These are phyloP conservation scores for Marasmarcha lunaedactyla DNA, from an alignment of 2,888 invertebrate species.

Conservation along the genomic window DNA sequence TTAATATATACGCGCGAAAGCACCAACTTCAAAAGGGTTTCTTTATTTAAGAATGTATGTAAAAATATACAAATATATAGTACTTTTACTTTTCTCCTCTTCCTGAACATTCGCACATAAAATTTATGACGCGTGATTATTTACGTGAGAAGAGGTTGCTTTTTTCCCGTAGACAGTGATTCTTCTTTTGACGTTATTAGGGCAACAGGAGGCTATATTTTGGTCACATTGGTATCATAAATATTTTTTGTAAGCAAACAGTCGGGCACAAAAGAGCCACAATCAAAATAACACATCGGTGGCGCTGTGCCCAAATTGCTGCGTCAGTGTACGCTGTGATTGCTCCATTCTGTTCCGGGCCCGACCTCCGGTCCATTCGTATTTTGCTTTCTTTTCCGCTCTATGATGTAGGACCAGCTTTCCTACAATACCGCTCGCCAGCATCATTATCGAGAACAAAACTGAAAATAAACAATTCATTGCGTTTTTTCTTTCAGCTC, in stretches of 20 bases:
- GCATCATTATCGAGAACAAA: too few relatives aligned
- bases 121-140: slow-evolving; percentile 1
- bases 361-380: slow-evolving; percentile 33
- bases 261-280: slow-evolving; percentile 46
- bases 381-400: slow-evolving; percentile 39
- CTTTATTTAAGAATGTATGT: too few relatives aligned
- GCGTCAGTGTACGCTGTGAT: slow-evolving; percentile 63
- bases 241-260: slow-evolving; percentile 44
- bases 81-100: neutral
- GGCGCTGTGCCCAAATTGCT: slow-evolving; percentile 54
- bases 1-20: too few relatives aligned
- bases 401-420: neutral
- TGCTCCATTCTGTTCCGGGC: slow-evolving; percentile 55
- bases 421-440: too few relatives aligned
- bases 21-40: too few relatives aligned
- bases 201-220: slow-evolving; percentile 32
- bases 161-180: slow-evolving; percentile 1
- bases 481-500: too few relatives aligned
- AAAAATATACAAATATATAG: too few relatives aligned
- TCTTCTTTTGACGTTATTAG: slow-evolving; percentile 29
- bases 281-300: slow-evolving; percentile 62
- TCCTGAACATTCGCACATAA: neutral
- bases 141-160: neutral
- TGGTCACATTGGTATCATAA: slow-evolving; percentile 35
- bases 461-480: too few relatives aligned